phyloP scores from a whole-genome alignment of 2,888 invertebrate species.

The Chamaedrilus cognettii region DNA sequence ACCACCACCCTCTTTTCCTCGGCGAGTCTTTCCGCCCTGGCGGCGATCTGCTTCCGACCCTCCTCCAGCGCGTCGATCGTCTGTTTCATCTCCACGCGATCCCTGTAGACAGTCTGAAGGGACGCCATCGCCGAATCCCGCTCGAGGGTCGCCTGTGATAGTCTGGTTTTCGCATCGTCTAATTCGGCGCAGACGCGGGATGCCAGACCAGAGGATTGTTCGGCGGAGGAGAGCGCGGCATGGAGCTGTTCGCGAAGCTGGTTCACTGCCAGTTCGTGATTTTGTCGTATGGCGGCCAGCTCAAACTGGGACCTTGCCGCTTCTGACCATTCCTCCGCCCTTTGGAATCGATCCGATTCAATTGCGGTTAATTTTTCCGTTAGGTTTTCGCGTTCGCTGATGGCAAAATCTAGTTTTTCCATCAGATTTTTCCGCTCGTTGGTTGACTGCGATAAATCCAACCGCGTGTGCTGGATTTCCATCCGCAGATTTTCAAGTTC shows the following conservation, averaged over 20 bases:
- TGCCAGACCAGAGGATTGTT: background rate
- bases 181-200: constrained; percentile 1
- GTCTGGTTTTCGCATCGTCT: constrained; percentile 3
- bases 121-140: constrained; percentile 30
- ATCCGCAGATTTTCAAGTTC: no score
- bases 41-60: constrained; percentile 18
- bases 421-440: no score
- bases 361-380: no score
- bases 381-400: no score
- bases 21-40: constrained; percentile 16
- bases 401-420: no score
- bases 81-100: constrained; percentile 28
- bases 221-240: background rate
- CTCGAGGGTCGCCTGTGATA: constrained; percentile 21
- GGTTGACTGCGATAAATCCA: no score
- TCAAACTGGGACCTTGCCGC: no score
- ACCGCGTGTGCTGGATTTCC: no score
- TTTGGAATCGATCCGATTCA: no score
- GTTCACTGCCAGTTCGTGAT: constrained; percentile 9
- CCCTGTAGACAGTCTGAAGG: constrained; percentile 28
- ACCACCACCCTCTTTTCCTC: constrained; percentile 14
- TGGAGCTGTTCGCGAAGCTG: constrained; percentile 16
- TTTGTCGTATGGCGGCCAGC: constrained; percentile 8
- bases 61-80: constrained; percentile 17
- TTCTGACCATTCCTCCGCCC: no score